Conservation (phyloP, 2,113 vertebrate genomes). For the Brevimyrus niger region DNA sequence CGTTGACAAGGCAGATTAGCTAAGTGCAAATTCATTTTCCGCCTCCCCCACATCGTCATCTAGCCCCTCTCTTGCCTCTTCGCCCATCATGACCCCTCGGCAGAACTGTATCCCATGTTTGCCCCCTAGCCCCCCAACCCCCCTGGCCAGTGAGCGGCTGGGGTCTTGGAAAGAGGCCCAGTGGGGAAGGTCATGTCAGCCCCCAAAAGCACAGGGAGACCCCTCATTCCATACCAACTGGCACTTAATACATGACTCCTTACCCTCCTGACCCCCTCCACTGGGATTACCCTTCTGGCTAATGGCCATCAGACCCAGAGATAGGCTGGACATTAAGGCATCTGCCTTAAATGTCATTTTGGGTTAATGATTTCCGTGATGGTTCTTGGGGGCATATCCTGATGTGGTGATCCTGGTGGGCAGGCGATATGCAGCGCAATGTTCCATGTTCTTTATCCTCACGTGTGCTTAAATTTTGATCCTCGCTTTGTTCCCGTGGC, state of each 20-base stretch:
- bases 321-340: slow-evolving; percentile 39
- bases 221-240: slow-evolving; percentile 9
- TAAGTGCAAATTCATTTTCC: slow-evolving; percentile 17
- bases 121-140: slow-evolving; percentile 16
- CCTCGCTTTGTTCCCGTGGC: neutral
- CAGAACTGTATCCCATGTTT: slow-evolving; percentile 29
- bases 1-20: slow-evolving; percentile 23
- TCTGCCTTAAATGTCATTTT: slow-evolving; percentile 53
- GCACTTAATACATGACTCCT: neutral
- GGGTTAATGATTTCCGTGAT: slow-evolving; percentile 56
- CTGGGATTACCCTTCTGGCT: slow-evolving; percentile 44
- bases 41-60: neutral
- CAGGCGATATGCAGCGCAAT: neutral
- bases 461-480: neutral
- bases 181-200: slow-evolving; percentile 41
- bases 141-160: slow-evolving; percentile 38
- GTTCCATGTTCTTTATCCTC: neutral
- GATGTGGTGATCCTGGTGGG: slow-evolving; percentile 17
- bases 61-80: slow-evolving; percentile 11
- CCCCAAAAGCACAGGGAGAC: slow-evolving; percentile 36
- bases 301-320: slow-evolving; percentile 22
- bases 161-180: slow-evolving; percentile 48
- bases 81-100: slow-evolving; percentile 27
- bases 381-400: slow-evolving; percentile 44
- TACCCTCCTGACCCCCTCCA: slow-evolving; percentile 40